These are phyloP conservation scores for Plodia interpunctella DNA, from an alignment of 1,140 invertebrate species.

Conservation along the genomic window DNA sequence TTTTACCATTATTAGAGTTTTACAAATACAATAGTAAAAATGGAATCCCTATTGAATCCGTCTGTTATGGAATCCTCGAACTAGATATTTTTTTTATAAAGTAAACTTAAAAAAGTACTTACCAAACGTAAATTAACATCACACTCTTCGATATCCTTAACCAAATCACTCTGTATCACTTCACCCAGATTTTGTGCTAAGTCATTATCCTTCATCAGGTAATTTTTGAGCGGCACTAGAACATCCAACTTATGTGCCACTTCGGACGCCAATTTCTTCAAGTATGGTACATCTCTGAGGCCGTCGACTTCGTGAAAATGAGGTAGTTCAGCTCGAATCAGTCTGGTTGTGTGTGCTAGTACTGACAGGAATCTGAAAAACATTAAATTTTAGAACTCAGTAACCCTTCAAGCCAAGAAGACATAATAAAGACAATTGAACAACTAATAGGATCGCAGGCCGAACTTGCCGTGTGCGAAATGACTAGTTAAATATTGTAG, in stretches of 20 bases:
- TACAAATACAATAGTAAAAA: too few relatives aligned
- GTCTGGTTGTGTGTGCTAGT: constrained; percentile 32
- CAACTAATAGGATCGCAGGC: too few relatives aligned
- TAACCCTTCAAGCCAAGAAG: too few relatives aligned
- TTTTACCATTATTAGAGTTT: too few relatives aligned
- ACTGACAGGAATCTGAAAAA: constrained; percentile 46
- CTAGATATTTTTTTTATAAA: not conserved
- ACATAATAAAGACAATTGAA: too few relatives aligned
- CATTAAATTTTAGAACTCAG: too few relatives aligned
- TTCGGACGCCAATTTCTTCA: constrained; percentile 36
- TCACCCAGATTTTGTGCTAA: constrained; percentile 25
- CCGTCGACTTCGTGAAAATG: constrained; percentile 53
- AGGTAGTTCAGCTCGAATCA: constrained; percentile 47
- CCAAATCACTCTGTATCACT: constrained; percentile 27
- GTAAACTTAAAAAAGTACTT: constrained; percentile 17
- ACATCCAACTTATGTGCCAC: constrained; percentile 48
- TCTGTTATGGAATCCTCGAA: too few relatives aligned
- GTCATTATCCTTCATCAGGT: constrained; percentile 26
- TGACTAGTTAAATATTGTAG: too few relatives aligned
- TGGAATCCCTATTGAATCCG: too few relatives aligned
- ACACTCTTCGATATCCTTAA: constrained; percentile 32
- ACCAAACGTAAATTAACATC: constrained; percentile 42
- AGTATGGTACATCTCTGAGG: constrained; percentile 37
- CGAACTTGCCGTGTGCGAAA: too few relatives aligned
- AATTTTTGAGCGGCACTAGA: constrained; percentile 34